phyloP scores from a whole-genome alignment of 2,113 vertebrate species.

The Corapipo altera region DNA sequence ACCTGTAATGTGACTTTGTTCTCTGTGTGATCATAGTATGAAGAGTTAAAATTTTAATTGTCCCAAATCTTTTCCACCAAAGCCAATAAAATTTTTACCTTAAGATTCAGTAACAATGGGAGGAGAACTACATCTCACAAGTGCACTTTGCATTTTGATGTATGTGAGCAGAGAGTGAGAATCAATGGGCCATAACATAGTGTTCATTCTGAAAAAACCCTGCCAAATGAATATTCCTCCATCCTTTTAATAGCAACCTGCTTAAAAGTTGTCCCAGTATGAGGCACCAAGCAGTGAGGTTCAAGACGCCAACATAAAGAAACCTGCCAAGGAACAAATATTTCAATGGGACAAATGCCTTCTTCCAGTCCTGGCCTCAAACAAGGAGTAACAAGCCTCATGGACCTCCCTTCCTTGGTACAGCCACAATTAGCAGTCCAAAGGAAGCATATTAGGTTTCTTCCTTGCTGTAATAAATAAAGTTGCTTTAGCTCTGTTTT shows the following conservation, averaged over 20 bases:
- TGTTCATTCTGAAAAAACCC: neutral
- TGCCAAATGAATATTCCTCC: neutral
- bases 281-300: neutral
- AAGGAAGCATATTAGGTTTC: neutral
- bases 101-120: neutral
- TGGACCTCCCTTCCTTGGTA: neutral
- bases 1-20: neutral
- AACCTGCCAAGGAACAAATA: neutral
- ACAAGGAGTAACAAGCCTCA: neutral
- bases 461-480: neutral
- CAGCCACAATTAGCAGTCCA: neutral
- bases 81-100: neutral
- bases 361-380: neutral
- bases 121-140: neutral
- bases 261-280: neutral
- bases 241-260: neutral
- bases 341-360: neutral
- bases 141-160: neutral
- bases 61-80: neutral
- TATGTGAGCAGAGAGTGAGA: neutral
- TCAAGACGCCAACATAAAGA: neutral
- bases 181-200: neutral
- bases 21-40: neutral
- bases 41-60: neutral
- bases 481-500: neutral